Evolutionary conservation across 35 echinoderm and acorn worm species (phyloP).

Genomic region (Ptychodera flava): DNA sequence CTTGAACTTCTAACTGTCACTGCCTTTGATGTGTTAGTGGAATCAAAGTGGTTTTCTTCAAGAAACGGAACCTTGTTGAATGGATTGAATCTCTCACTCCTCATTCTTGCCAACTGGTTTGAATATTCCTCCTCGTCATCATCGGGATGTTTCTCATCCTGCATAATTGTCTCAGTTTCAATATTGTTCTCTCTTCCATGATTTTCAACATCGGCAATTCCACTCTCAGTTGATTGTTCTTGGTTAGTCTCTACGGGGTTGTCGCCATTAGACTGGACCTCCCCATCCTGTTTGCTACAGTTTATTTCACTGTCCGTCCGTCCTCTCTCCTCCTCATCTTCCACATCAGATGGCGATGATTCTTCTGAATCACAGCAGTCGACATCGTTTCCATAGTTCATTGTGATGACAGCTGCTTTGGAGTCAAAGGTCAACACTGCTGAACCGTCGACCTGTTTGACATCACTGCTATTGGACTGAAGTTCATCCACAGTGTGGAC

Average conservation of each 20-base stretch:
- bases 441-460: neutral
- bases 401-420: neutral
- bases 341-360: neutral
- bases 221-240: neutral
- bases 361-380: no score
- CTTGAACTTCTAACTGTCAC: conserved; percentile 2
- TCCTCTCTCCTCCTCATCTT: neutral
- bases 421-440: neutral
- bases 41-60: conserved; percentile 70
- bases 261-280: no score
- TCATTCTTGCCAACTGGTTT: neutral
- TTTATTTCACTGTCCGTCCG: neutral
- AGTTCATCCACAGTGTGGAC: neutral
- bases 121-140: neutral
- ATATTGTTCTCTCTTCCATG: neutral
- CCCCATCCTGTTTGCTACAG: neutral
- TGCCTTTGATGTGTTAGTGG: neutral
- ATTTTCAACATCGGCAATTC: neutral
- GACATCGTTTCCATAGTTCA: neutral
- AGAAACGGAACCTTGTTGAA: conserved; percentile 73
- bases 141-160: neutral
- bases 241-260: no score
- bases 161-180: neutral
- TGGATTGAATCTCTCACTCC: conserved; percentile 48
- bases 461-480: neutral